Evolutionary conservation across 2,888 invertebrate genomes (phyloP).

Genomic region (Augochlorella aurata): DNA sequence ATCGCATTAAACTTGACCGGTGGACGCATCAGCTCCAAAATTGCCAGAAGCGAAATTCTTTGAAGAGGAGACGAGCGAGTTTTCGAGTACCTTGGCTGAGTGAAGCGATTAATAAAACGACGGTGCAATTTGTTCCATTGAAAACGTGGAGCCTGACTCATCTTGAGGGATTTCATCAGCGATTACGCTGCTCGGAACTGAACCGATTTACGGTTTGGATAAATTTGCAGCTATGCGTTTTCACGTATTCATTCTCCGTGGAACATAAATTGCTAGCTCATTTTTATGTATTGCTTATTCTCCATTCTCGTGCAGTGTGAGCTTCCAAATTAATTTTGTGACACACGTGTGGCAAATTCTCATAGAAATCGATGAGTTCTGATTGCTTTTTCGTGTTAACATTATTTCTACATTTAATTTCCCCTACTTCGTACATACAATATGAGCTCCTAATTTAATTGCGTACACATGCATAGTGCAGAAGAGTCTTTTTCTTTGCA

Average conservation of each 20-base stretch:
- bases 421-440: no score
- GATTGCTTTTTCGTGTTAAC: not conserved
- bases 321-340: not conserved
- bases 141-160: conserved; percentile 1
- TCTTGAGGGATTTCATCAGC: not conserved
- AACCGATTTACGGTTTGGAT: not conserved
- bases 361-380: no score
- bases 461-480: no score
- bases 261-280: not conserved
- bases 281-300: no score
- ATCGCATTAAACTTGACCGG: conserved; percentile 4
- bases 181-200: not conserved
- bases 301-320: not conserved
- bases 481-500: no score
- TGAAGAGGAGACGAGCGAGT: not conserved
- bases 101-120: conserved; percentile 7
- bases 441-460: no score
- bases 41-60: conserved; percentile 6
- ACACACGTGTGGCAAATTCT: not conserved
- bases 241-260: not conserved
- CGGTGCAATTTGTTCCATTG: conserved; percentile 4
- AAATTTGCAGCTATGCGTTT: not conserved
- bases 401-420: no score
- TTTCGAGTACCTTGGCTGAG: conserved; percentile 7
- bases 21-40: conserved; percentile 9